Evolutionary conservation across 2,888 invertebrate species (phyloP).

Genomic region (Ariolimax columbianus): DNA sequence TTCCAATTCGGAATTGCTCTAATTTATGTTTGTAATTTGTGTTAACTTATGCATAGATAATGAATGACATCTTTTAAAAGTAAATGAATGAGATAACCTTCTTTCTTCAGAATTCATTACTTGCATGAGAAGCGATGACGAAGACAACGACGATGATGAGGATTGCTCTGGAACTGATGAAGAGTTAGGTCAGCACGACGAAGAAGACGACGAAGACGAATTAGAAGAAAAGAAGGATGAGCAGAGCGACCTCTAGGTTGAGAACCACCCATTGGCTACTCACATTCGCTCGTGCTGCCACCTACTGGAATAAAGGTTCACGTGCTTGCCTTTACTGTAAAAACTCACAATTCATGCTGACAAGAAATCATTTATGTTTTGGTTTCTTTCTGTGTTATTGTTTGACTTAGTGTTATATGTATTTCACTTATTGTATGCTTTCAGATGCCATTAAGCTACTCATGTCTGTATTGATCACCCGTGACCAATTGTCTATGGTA

Average conservation of each 20-base stretch:
- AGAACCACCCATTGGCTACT: background rate
- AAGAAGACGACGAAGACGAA: constrained; percentile 42
- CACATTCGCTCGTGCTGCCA: background rate
- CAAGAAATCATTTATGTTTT: background rate
- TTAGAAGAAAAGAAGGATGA: constrained; percentile 20
- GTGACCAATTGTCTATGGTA: too few relatives aligned
- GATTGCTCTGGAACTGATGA: constrained; percentile 43
- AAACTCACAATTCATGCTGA: background rate
- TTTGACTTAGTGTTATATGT: too few relatives aligned
- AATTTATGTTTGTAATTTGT: too few relatives aligned
- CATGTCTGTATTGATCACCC: too few relatives aligned
- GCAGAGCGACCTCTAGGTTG: too few relatives aligned
- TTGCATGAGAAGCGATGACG: constrained; percentile 53
- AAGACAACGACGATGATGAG: constrained; percentile 50
- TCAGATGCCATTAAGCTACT: too few relatives aligned
- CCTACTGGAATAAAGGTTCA: background rate
- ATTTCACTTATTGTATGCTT: too few relatives aligned
- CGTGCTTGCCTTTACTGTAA: background rate
- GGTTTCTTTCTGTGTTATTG: background rate
- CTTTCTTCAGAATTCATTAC: constrained; percentile 38
- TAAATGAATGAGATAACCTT: too few relatives aligned
- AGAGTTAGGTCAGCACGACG: too few relatives aligned
- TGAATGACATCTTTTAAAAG: too few relatives aligned
- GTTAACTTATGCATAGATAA: too few relatives aligned
- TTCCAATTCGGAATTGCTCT: too few relatives aligned